phyloP scores from a whole-genome alignment of 1,140 invertebrate genomes.

The Phocides pigmalion region DNA sequence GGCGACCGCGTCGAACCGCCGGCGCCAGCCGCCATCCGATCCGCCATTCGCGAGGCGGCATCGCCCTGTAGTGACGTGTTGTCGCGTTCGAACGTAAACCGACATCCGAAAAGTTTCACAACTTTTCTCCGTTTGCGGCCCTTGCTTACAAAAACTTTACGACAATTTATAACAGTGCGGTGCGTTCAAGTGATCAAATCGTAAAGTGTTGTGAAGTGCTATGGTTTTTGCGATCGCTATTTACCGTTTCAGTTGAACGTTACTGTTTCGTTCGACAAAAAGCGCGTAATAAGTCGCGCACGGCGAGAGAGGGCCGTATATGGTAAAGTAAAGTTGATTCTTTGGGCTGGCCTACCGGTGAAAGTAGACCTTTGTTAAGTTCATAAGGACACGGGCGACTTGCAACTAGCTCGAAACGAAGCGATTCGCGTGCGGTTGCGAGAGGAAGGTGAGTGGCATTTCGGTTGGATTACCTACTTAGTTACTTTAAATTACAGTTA shows the following conservation, averaged over 20 bases:
- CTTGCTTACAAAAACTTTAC: conserved; percentile 50
- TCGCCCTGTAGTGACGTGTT: conserved; percentile 53
- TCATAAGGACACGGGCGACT: conserved; percentile 74
- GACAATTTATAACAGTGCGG: conserved; percentile 49
- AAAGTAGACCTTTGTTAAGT: conserved; percentile 81
- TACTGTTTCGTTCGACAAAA: conserved; percentile 78
- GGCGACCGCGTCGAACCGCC: conserved; percentile 5
- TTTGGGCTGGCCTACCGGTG: conserved; percentile 68
- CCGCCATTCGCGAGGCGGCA: conserved; percentile 69
- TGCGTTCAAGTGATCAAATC: conserved; percentile 58
- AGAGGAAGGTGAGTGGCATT: conserved; percentile 70
- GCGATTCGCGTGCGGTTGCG: conserved; percentile 70
- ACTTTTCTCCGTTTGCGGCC: conserved; percentile 62
- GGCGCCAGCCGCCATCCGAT: conserved; percentile 12
- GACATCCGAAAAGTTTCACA: conserved; percentile 72
- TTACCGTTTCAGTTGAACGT: conserved; percentile 78
- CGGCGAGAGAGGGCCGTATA: conserved; percentile 73
- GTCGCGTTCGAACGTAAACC: conserved; percentile 41
- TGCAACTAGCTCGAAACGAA: conserved; percentile 69
- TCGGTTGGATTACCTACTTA: conserved; percentile 61
- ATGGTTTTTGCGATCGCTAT: conserved; percentile 63
- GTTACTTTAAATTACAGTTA: conserved; percentile 61
- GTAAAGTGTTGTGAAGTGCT: conserved; percentile 69
- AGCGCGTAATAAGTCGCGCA: conserved; percentile 68
- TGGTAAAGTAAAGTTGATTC: conserved; percentile 69